phyloP scores from a whole-genome alignment of 2,797 vertebrate genomes.

The Falco rusticolus region DNA sequence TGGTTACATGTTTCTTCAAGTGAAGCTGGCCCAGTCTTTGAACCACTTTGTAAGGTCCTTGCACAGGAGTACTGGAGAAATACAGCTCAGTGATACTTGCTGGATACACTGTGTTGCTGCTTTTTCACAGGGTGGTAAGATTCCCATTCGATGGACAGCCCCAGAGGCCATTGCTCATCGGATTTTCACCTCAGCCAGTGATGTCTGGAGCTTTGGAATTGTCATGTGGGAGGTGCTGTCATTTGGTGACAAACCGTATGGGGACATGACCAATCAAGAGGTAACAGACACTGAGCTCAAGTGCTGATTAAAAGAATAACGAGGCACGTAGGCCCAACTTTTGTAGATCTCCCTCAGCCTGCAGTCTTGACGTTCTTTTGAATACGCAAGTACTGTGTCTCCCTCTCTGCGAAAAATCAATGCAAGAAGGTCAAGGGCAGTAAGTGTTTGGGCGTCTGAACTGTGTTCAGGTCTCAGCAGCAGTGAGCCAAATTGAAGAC shows the following conservation, averaged over 20 bases:
- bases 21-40: background rate
- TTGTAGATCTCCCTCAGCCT: background rate
- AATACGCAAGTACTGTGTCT: accelerated
- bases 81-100: background rate
- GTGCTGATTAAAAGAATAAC: background rate
- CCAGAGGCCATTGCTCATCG: constrained; percentile 82
- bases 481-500: background rate
- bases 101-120: background rate
- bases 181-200: constrained; percentile 81
- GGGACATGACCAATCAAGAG: constrained; percentile 84
- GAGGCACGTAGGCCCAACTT: background rate
- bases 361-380: background rate
- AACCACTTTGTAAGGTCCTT: background rate
- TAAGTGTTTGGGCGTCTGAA: background rate
- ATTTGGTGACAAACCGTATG: constrained; percentile 83
- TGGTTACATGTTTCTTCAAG: background rate
- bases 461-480: background rate
- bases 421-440: background rate
- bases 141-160: constrained; percentile 83
- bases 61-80: background rate
- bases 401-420: background rate
- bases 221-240: constrained; percentile 86
- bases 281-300: constrained; percentile 53
- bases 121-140: constrained; percentile 77
- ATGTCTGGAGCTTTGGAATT: constrained; percentile 84